These are phyloP conservation scores for Ganaspis brasiliensis DNA, from an alignment of 2,888 invertebrate species.

Conservation along the genomic window DNA sequence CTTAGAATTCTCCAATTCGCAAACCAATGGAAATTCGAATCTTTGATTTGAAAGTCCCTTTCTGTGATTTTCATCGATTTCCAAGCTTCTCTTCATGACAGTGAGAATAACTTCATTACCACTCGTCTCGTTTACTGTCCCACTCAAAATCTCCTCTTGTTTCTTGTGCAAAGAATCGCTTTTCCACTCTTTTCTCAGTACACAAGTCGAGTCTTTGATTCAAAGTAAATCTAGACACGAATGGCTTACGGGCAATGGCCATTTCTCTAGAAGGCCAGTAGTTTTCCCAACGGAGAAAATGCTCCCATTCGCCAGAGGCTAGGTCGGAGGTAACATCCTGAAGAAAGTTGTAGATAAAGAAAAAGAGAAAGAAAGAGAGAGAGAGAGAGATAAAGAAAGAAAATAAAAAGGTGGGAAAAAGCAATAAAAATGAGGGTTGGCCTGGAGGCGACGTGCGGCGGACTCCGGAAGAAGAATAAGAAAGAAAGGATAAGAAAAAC, in stretches of 20 bases:
- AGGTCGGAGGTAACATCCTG: background rate
- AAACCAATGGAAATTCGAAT: slow-evolving; percentile 19
- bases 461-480: slow-evolving; percentile 46
- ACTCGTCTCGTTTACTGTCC: slow-evolving; percentile 42
- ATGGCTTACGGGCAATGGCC: slow-evolving; percentile 58
- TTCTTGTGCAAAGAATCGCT: slow-evolving; percentile 39
- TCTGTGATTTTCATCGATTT: slow-evolving; percentile 24
- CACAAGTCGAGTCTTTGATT: slow-evolving; percentile 60
- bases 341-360: slow-evolving; percentile 17
- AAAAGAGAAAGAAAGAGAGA: background rate
- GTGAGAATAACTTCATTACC: slow-evolving; percentile 38
- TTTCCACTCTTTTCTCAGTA: slow-evolving; percentile 52
- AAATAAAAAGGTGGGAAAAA: slow-evolving; percentile 42
- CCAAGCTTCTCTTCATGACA: slow-evolving; percentile 1
- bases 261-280: slow-evolving; percentile 50
- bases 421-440: slow-evolving; percentile 58
- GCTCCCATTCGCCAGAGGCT: slow-evolving; percentile 46
- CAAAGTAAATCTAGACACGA: slow-evolving; percentile 62
- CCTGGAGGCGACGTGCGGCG: slow-evolving; percentile 37
- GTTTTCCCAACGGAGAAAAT: slow-evolving; percentile 55
- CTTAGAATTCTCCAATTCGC: slow-evolving; percentile 22
- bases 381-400: background rate
- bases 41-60: slow-evolving; percentile 23
- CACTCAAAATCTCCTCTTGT: slow-evolving; percentile 49
- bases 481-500: slow-evolving; percentile 46